Percentiles rank a stretch among this genome's conserved stretches.
Evolutionary conservation across 2,888 invertebrate species (phyloP).

Genomic region (Cistogaster globosa): DNA sequence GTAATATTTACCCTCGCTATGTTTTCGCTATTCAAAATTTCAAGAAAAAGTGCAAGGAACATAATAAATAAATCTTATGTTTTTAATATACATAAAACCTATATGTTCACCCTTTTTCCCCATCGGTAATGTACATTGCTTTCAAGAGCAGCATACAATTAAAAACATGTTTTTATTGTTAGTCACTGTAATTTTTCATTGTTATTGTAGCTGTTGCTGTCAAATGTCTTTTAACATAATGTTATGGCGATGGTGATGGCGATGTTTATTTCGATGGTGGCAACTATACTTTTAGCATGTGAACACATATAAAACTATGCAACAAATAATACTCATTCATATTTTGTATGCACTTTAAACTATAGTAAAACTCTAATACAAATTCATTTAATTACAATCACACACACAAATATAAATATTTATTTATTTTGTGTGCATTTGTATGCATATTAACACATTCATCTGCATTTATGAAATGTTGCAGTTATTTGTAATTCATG

Average conservation of each 20-base stretch:
- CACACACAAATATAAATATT: slow-evolving; percentile 18
- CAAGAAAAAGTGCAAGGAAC: too few species aligned
- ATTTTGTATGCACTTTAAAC: slow-evolving; percentile 48
- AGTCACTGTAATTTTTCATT: slow-evolving; percentile 19
- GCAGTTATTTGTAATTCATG: slow-evolving; percentile 74
- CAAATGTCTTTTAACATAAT: slow-evolving; percentile 66
- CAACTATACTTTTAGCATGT: slow-evolving; percentile 36
- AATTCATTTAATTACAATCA: neutral
- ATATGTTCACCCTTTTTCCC: too few species aligned
- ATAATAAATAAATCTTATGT: too few species aligned
- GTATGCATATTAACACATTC: slow-evolving; percentile 45
- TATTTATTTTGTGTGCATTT: slow-evolving; percentile 23
- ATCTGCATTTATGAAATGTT: slow-evolving; percentile 72
- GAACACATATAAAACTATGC: slow-evolving; percentile 45
- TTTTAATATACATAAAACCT: too few species aligned
- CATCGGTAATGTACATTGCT: too few species aligned
- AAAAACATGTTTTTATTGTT: neutral
- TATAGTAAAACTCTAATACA: slow-evolving; percentile 6
- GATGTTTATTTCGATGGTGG: slow-evolving; percentile 48
- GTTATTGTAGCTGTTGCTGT: slow-evolving; percentile 55
- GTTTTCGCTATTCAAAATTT: too few species aligned
- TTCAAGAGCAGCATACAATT: neutral
- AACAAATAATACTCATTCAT: slow-evolving; percentile 58
- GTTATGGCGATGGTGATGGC: slow-evolving; percentile 42
- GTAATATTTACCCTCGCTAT: too few species aligned